Evolutionary conservation across 2,888 invertebrate genomes (phyloP), one percentile per base, ranked within the genome.

Genomic region (Theretra japonica): DNA sequence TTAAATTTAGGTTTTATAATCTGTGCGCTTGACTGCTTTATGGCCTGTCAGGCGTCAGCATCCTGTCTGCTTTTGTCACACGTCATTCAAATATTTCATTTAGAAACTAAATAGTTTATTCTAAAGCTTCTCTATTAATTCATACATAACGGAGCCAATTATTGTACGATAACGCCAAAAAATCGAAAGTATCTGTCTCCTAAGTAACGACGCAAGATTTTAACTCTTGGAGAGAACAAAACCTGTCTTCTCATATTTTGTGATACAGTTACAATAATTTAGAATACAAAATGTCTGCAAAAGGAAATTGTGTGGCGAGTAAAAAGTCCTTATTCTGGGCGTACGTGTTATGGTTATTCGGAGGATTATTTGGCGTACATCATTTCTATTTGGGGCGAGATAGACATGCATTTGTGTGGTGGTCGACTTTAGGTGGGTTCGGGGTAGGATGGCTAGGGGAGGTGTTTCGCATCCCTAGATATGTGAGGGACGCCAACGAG

Each of bases 321-420:
- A 82, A 90, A 75, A 97, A 96, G 84, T 96, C 96, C 1, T 87
- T 96, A 15, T 84, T 96, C 69, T 85, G 96, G 82, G 96, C 99
- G 0, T 99, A 99, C 85, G 74, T 98, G 1, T 91, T 97, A 58
- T 99, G 99, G 99, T 83, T 98, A 0, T 95, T 98, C 78, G 98
- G 98, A 23, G 99, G 99, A 5, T 90, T 97, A 80, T 96, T 98
- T 79, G 99, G 99, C 0, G 91, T 97, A 6, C 99, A 99, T 90
- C 98, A 99, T 86, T 96, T 99, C 83, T 99, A 99, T 90, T 93
- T 99, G 76, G 96, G 96, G 71, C 95, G 99, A 72, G 98, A 99
- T 89, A 95, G 96, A 28, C 99, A 99, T 81, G 99, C 98, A 0
- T 97, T 99, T 85, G 95, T 98, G 0, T 98, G 97, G 96, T 97